Evolutionary conservation across 1,140 invertebrate genomes (phyloP).

Genomic region (Coptotermes formosanus): DNA sequence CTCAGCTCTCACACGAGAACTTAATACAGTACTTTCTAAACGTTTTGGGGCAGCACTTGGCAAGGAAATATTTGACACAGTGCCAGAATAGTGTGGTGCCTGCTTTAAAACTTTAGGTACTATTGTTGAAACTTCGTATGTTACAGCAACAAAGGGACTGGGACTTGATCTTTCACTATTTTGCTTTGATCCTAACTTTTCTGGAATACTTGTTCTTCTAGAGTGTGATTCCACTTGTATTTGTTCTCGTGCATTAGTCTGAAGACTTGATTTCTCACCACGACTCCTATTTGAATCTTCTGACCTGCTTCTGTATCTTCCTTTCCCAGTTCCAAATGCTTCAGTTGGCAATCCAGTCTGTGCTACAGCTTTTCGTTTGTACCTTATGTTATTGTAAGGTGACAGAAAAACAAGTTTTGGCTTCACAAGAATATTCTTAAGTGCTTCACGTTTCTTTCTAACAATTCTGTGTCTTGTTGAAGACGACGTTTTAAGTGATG

Average conservation of each 20-base stretch:
- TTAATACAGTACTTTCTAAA: background rate
- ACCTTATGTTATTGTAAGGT: background rate
- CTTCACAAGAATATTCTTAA: background rate
- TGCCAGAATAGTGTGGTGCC: background rate
- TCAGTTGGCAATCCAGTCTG: background rate
- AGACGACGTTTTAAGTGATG: background rate
- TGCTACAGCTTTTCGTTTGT: background rate
- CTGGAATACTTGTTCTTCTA: background rate
- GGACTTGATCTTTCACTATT: background rate
- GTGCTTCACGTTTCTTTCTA: constrained; percentile 20
- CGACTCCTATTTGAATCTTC: background rate
- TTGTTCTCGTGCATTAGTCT: background rate
- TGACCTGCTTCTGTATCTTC: background rate
- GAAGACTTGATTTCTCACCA: background rate
- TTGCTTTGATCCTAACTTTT: background rate
- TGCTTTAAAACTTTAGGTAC: background rate
- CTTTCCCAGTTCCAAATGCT: background rate
- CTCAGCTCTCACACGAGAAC: background rate
- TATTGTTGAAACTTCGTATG: background rate
- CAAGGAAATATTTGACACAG: background rate
- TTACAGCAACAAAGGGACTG: background rate
- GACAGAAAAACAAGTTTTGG: background rate
- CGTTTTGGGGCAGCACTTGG: background rate
- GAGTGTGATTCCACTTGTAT: background rate
- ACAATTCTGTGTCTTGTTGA: background rate